Conservation (phyloP, 2,797 vertebrate species). For the Sebastes hubbsi region DNA sequence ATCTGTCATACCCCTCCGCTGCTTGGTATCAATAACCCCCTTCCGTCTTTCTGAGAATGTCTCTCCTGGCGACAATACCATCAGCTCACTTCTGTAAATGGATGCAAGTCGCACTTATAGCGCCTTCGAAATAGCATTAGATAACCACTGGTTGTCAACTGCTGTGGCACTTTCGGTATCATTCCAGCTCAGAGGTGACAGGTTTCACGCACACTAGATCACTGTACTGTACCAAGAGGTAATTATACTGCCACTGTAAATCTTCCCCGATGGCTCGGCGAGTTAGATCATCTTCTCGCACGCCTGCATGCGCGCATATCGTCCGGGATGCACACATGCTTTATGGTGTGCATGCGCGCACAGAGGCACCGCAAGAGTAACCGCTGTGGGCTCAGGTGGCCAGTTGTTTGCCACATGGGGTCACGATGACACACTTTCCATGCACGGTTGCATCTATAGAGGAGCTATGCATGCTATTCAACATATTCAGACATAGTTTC, state of each 20-base stretch:
- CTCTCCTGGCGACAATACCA: conserved; percentile 59
- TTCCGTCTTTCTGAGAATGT: conserved; percentile 38
- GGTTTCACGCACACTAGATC: conserved; percentile 49
- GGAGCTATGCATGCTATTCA: not conserved
- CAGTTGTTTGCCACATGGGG: conserved; percentile 51
- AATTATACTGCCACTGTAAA: conserved; percentile 64
- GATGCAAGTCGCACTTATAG: conserved; percentile 37
- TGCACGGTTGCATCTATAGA: conserved; percentile 3
- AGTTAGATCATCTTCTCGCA: conserved; percentile 49
- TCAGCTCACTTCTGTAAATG: conserved; percentile 52
- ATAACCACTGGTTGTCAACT: conserved; percentile 63
- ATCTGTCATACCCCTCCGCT: conserved; percentile 44
- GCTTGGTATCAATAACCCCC: conserved; percentile 47
- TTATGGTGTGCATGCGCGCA: conserved; percentile 19
- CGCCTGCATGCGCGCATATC: not conserved
- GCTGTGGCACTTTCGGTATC: conserved; percentile 43
- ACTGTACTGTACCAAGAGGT: conserved; percentile 53
- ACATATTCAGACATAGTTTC: not conserved
- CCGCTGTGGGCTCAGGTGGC: conserved; percentile 66
- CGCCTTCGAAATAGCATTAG: conserved; percentile 54
- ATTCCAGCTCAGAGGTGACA: conserved; percentile 60
- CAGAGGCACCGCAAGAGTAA: not conserved
- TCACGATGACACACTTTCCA: not conserved
- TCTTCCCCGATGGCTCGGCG: conserved; percentile 40
- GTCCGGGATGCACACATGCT: conserved; percentile 15